Evolutionary conservation across 2,888 invertebrate species (phyloP).

Genomic region (Drosophila imparisetae): DNA sequence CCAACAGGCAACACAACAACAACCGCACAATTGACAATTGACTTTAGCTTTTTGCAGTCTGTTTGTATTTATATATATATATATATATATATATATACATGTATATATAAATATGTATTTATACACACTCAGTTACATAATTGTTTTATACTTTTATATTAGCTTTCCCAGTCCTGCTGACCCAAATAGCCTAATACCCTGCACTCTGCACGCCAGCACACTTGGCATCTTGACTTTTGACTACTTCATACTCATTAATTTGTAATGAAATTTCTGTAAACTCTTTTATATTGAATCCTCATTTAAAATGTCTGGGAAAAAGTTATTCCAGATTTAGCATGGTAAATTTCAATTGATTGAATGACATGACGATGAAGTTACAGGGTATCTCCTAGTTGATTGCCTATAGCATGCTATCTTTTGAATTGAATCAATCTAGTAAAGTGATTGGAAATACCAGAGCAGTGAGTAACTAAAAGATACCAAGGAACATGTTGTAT

Average conservation of each 20-base stretch:
- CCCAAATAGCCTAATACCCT: constrained; percentile 6
- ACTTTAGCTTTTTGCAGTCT: constrained; percentile 52
- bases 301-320: neutral
- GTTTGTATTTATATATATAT: neutral
- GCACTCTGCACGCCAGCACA: neutral
- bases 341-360: neutral
- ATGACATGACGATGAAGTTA: neutral
- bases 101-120: neutral
- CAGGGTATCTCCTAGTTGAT: neutral
- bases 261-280: neutral
- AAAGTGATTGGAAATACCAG: neutral
- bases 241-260: neutral
- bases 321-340: neutral
- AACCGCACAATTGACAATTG: constrained; percentile 62
- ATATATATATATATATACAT: neutral
- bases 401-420: neutral
- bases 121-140: constrained; percentile 8
- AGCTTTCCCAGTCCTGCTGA: constrained; percentile 5
- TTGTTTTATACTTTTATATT: constrained; percentile 12
- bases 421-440: neutral
- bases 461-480: neutral
- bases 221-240: neutral
- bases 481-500: neutral
- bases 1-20: constrained; percentile 8
- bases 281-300: neutral